These are phyloP conservation scores for Vollenhovia emeryi DNA, from an alignment of 1,140 invertebrate genomes.

Conservation along the genomic window DNA sequence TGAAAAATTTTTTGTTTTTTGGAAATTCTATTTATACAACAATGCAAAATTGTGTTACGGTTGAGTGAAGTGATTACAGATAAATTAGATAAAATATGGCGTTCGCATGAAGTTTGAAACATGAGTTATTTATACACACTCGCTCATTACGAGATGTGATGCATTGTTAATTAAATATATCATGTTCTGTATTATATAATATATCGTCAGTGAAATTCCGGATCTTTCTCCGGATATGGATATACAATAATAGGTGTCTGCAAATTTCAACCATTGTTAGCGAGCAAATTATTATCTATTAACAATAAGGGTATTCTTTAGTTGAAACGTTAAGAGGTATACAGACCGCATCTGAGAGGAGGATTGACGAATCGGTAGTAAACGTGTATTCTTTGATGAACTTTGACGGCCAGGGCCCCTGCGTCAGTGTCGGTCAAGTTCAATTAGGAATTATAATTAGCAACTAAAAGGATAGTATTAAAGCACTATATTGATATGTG, in stretches of 20 bases:
- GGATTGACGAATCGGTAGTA: slow-evolving; percentile 7
- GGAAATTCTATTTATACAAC: slow-evolving; percentile 22
- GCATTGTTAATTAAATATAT: slow-evolving; percentile 38
- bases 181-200: slow-evolving; percentile 23
- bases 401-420: background rate
- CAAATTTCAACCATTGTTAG: slow-evolving; percentile 21
- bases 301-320: background rate
- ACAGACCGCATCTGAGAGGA: slow-evolving; percentile 7
- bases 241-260: background rate
- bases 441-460: background rate
- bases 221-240: slow-evolving; percentile 8
- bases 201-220: slow-evolving; percentile 5
- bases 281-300: background rate
- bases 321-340: slow-evolving; percentile 22
- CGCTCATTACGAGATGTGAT: slow-evolving; percentile 15
- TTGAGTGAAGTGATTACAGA: background rate
- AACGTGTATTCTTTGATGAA: background rate
- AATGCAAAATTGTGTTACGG: background rate
- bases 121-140: slow-evolving; percentile 32
- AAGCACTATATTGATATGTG: background rate
- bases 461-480: background rate
- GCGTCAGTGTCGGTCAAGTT: background rate
- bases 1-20: background rate
- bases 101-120: slow-evolving; percentile 4
- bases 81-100: background rate